These are phyloP conservation scores for Serrognathus titanus DNA, from an alignment of 2,888 invertebrate genomes.

Conservation along the genomic window DNA sequence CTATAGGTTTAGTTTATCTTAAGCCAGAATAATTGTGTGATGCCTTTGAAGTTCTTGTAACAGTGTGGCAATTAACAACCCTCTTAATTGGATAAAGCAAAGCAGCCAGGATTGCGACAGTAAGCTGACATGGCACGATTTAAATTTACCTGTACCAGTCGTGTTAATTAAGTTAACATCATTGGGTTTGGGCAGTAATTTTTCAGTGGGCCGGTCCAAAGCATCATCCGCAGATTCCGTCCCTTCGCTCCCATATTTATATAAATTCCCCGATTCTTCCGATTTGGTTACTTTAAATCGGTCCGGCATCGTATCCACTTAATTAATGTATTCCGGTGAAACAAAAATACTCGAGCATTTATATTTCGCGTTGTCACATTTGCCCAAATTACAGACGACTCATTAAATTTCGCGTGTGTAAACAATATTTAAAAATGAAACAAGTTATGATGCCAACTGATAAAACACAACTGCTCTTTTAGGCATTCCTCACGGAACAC, in stretches of 20 bases:
- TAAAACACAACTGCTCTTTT: slow-evolving; percentile 19
- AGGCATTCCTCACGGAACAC: slow-evolving; percentile 1
- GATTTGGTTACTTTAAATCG: slow-evolving; percentile 34
- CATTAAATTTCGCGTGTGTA: slow-evolving; percentile 10
- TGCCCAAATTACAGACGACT: slow-evolving; percentile 7
- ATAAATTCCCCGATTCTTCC: slow-evolving; percentile 22
- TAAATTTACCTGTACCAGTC: slow-evolving; percentile 23
- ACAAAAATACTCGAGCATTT: neutral
- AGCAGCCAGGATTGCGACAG: slow-evolving; percentile 4
- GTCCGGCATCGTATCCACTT: slow-evolving; percentile 27
- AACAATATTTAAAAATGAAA: slow-evolving; percentile 17
- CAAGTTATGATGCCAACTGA: slow-evolving; percentile 17
- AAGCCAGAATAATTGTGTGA: too few species aligned
- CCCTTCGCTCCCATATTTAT: slow-evolving; percentile 10
- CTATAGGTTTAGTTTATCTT: too few species aligned
- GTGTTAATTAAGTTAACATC: slow-evolving; percentile 20
- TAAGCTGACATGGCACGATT: slow-evolving; percentile 5
- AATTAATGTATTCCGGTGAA: neutral
- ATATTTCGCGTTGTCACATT: slow-evolving; percentile 2
- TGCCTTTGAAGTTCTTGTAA: too few species aligned
- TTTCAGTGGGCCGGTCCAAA: slow-evolving; percentile 26
- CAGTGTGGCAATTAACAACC: slow-evolving; percentile 2
- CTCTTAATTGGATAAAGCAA: slow-evolving; percentile 14
- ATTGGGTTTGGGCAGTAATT: slow-evolving; percentile 25
- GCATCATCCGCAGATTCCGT: slow-evolving; percentile 14